Percentiles rank a stretch among this genome's conserved stretches.
These are phyloP conservation scores for Anas platyrhynchos DNA, from an alignment of 2,113 vertebrate species.

Conservation along the genomic window DNA sequence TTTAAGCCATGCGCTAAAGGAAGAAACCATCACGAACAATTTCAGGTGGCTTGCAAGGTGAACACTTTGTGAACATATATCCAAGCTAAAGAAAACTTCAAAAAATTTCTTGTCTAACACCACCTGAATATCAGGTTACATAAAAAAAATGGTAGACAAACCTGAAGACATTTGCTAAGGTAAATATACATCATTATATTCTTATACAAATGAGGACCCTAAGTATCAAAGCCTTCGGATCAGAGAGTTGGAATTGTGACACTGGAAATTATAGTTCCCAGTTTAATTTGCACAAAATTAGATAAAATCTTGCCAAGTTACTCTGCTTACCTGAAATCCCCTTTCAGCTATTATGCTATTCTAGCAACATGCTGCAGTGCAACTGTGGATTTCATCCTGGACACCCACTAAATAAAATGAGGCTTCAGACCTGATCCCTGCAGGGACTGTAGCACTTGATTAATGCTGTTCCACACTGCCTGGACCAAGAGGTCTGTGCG, in stretches of 20 bases:
- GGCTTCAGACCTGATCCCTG: neutral
- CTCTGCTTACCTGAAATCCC: neutral
- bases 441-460: neutral
- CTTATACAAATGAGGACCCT: neutral
- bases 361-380: neutral
- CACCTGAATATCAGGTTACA: neutral
- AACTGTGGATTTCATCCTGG: neutral
- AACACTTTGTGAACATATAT: fast-evolving
- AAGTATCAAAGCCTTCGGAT: neutral
- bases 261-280: neutral
- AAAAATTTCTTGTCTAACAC: neutral
- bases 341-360: neutral
- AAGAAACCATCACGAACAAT: neutral
- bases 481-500: too few relatives aligned
- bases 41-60: neutral
- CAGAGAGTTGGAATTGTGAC: neutral
- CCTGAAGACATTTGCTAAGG: neutral
- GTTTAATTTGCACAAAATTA: neutral
- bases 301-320: neutral
- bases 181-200: neutral
- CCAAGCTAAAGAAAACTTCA: neutral
- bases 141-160: neutral
- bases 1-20: neutral
- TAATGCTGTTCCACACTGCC: too few relatives aligned
- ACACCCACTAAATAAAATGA: neutral